Evolutionary conservation across 2,888 invertebrate species (phyloP), one percentile per base, ranked within the genome.

Genomic region (Odontocolon sp.): DNA sequence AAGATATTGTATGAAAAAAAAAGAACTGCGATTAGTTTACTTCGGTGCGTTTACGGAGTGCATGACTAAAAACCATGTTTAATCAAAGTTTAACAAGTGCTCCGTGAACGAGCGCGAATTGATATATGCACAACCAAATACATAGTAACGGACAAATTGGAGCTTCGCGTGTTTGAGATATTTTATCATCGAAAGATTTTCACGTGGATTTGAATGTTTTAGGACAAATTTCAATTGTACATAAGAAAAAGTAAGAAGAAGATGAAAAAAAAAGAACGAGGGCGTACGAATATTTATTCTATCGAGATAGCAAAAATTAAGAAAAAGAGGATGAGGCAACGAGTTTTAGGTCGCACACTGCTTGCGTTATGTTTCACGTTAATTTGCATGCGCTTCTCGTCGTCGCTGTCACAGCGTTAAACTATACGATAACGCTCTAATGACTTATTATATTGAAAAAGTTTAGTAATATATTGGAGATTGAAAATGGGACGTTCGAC

Each of bases 341-440:
- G 40, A 61, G 16, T 67, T 67, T 77, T 18, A 74, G 70, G 70
- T 79, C 77, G 80, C 80, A 80, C 80, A 80, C 69, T 57, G 80
- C 83, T 83, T 79, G 70, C 69, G 64, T 81, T 81, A 71, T 71
- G 74, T 81, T 80, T 69, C 68, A 78, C 78, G 82, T 79, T 84
- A 67, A 81, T 84, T 86, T 85, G 82, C 84, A 82, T 84, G 83
- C 80, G 84, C 85, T 85, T 84, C 77, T 82, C 76, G 75, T 79
- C 63, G 77, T 82, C 78, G 79, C 80, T 80, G 79, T 80, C 76
- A 64, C 75, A 77, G 81, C 79, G 81, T 81, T 80, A 80, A 78
- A 76, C 80, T 77, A 79, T 82, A 78, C 73, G 74, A 75, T 82
- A 81, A 80, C 78, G 80, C 79, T 63, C 57, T 68, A 68, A 72